Evolutionary conservation across 2,888 invertebrate species (phyloP).

Genomic region (Hermaeophaga mercurialis): DNA sequence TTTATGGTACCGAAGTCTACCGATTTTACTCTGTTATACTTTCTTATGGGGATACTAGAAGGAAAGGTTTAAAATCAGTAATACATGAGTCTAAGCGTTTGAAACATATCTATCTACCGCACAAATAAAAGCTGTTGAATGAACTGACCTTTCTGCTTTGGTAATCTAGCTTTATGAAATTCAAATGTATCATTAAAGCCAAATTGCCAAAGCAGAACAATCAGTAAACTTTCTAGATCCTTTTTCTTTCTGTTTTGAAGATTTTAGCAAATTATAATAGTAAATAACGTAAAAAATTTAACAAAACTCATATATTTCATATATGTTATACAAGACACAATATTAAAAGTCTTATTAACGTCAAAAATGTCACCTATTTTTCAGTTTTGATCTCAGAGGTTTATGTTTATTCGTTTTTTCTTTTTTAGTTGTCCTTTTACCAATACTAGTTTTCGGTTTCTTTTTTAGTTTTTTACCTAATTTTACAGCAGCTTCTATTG

Average conservation of each 20-base stretch:
- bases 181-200: constrained; percentile 78
- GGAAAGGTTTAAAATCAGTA: too few relatives aligned
- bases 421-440: constrained; percentile 33
- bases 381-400: neutral
- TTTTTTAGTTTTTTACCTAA: constrained; percentile 43
- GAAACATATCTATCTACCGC: too few relatives aligned
- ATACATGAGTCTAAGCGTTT: too few relatives aligned
- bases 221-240: constrained; percentile 3
- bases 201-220: constrained; percentile 83
- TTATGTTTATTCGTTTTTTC: constrained; percentile 8
- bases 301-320: neutral
- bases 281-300: neutral
- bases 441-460: constrained; percentile 38
- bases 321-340: neutral
- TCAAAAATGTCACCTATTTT: constrained; percentile 5
- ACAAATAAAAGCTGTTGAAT: neutral
- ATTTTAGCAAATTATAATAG: neutral
- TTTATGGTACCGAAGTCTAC: too few relatives aligned
- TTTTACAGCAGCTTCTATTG: constrained; percentile 39
- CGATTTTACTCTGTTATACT: too few relatives aligned
- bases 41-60: too few relatives aligned
- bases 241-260: neutral
- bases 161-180: constrained; percentile 94
- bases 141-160: constrained; percentile 73
- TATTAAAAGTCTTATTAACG: too few relatives aligned